These are phyloP conservation scores for Laticauda laticaudata DNA, from an alignment of 2,113 vertebrate genomes.

Conservation along the genomic window DNA sequence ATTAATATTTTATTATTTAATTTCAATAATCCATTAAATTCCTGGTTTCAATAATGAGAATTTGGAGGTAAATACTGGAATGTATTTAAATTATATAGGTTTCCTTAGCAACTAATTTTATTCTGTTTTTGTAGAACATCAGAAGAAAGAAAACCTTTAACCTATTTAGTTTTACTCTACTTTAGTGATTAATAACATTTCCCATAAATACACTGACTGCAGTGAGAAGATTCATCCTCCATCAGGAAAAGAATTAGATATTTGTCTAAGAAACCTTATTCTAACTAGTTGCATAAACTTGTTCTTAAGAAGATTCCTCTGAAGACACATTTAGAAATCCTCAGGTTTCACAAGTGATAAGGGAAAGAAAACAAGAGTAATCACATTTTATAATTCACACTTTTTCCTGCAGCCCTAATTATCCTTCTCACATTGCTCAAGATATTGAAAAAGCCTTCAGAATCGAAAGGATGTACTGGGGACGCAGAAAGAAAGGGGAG, in stretches of 20 bases:
- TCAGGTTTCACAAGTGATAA: neutral
- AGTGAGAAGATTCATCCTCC: neutral
- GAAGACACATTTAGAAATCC: neutral
- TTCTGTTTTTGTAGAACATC: neutral
- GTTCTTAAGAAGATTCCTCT: neutral
- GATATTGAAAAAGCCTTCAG: neutral
- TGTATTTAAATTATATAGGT: neutral
- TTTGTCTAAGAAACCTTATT: neutral
- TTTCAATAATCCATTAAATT: neutral
- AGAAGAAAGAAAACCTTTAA: neutral
- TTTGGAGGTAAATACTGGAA: neutral
- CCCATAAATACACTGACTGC: neutral
- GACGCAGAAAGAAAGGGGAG: neutral
- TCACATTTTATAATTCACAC: neutral
- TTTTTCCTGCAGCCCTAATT: neutral
- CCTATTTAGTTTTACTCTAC: too few relatives aligned
- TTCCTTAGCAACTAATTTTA: neutral
- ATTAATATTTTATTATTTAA: neutral
- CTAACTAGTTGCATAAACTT: neutral
- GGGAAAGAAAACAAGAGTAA: neutral
- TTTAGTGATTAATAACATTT: neutral
- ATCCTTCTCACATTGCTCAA: neutral
- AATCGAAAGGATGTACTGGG: neutral
- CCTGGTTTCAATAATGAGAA: neutral
- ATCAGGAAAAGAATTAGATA: neutral